Evolutionary conservation across 2,113 vertebrate species (phyloP).

Genomic region (Bubo blakistoni): DNA sequence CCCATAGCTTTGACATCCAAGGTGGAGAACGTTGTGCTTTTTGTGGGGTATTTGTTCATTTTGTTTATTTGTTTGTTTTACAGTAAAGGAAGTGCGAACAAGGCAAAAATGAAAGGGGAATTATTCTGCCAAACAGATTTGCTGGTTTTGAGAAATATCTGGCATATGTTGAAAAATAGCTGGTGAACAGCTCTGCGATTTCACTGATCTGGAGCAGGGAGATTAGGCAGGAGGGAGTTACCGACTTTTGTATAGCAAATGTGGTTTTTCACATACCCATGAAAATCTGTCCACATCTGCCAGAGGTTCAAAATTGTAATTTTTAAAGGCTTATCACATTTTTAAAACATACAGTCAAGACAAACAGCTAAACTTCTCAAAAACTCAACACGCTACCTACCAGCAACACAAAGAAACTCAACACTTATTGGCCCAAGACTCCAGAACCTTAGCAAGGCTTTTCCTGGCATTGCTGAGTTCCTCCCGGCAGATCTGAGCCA

Average conservation of each 20-base stretch:
- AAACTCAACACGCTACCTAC: background rate
- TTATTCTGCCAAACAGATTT: constrained; percentile 5
- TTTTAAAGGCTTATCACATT: background rate
- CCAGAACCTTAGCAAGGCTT: background rate
- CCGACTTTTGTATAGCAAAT: background rate
- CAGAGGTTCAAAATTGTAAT: background rate
- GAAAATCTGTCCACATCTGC: background rate
- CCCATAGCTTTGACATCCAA: background rate
- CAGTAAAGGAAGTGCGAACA: background rate
- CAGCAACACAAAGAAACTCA: background rate
- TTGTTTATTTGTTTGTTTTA: background rate
- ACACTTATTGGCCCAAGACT: background rate
- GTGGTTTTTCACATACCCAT: background rate
- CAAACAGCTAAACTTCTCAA: background rate
- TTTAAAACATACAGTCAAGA: background rate
- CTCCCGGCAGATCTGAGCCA: background rate
- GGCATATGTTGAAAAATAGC: background rate
- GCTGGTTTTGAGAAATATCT: background rate
- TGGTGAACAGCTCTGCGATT: background rate
- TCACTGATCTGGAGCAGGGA: background rate
- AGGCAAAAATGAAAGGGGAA: background rate
- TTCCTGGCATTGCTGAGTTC: background rate
- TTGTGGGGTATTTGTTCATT: background rate
- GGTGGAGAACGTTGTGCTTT: rapidly evolving
- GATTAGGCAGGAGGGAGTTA: background rate